Percentiles rank a stretch among this genome's conserved stretches.
Conservation (phyloP, 2,113 vertebrate species). For the Phyllostomus hastatus region DNA sequence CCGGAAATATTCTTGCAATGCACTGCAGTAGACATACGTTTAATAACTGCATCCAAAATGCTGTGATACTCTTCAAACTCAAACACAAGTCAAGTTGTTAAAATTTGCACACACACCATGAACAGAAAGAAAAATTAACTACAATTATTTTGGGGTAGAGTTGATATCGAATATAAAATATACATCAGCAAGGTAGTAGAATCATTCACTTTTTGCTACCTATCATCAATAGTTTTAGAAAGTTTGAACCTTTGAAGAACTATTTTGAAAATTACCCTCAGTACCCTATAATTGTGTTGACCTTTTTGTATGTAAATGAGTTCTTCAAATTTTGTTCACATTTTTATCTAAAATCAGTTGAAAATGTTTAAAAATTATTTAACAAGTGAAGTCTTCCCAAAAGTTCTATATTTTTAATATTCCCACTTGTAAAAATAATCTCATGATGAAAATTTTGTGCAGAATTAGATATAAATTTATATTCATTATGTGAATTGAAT, state of each 20-base stretch:
- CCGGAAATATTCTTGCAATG: neutral
- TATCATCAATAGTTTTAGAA: neutral
- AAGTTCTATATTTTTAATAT: neutral
- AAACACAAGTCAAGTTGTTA: neutral
- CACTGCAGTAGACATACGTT: neutral
- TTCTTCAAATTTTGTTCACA: neutral
- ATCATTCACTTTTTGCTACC: neutral
- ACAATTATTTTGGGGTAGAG: neutral
- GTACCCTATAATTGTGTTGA: neutral
- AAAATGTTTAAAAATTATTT: neutral
- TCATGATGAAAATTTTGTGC: neutral
- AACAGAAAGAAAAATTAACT: neutral
- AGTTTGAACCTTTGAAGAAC: neutral
- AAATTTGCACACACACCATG: neutral
- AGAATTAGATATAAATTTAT: neutral
- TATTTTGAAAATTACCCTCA: neutral
- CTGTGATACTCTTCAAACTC: neutral
- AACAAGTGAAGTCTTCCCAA: neutral
- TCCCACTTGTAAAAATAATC: neutral
- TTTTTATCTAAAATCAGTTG: neutral
- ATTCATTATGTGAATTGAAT: neutral
- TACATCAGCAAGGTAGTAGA: neutral
- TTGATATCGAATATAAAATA: neutral
- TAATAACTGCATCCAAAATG: neutral
- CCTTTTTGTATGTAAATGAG: neutral